These are phyloP conservation scores for Podargus strigoides DNA, from an alignment of 2,797 vertebrate genomes.

Conservation along the genomic window DNA sequence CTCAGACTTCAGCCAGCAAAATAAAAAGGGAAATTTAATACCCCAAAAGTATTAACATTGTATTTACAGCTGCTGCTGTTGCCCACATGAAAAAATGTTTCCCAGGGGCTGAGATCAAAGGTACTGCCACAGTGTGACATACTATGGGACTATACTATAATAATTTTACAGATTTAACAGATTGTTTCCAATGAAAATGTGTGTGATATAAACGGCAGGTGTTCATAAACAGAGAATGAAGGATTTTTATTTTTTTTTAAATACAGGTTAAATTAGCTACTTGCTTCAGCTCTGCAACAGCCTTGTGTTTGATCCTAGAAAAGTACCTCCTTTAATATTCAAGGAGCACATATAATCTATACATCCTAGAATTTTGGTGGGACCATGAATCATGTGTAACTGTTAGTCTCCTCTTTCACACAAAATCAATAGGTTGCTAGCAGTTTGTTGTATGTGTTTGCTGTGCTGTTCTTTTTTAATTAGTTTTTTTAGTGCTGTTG, in stretches of 20 bases:
- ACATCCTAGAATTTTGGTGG: neutral
- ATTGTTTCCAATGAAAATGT: constrained; percentile 63
- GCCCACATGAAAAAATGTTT: constrained; percentile 66
- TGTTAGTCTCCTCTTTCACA: neutral
- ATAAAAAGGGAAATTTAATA: constrained; percentile 70
- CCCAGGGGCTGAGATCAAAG: constrained; percentile 71
- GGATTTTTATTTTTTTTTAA: neutral
- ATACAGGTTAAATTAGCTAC: constrained; percentile 7
- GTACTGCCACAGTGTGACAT: constrained; percentile 43
- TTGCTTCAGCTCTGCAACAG: neutral
- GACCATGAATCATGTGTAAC: neutral
- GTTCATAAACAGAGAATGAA: constrained; percentile 54
- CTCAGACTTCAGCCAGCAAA: constrained; percentile 54
- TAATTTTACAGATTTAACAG: constrained; percentile 70
- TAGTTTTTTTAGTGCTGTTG: neutral
- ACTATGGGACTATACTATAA: constrained; percentile 49
- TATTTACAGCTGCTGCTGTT: constrained; percentile 75
- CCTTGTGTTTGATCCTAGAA: neutral
- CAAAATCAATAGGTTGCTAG: neutral
- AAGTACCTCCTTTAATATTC: neutral
- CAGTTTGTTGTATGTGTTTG: neutral
- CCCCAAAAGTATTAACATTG: constrained; percentile 60
- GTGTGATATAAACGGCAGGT: constrained; percentile 64
- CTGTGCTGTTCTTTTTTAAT: neutral
- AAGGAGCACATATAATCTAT: neutral